A percentile compares a stretch with the other conserved stretches of the same genome.
phyloP scores from a whole-genome alignment of 1,140 invertebrate species.

The Caenorhabditis latens region DNA sequence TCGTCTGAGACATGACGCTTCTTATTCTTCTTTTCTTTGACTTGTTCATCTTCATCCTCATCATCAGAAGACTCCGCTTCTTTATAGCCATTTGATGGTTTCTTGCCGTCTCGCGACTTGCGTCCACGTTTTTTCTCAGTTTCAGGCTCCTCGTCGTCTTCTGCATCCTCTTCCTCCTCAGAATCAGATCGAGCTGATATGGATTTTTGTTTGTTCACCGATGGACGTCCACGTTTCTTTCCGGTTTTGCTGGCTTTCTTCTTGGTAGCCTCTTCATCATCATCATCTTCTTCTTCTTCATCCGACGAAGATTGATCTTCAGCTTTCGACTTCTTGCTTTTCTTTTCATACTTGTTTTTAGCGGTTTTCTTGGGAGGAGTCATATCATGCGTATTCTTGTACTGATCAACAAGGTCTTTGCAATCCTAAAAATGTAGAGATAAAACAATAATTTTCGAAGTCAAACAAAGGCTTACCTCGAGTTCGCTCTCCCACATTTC shows the following conservation, averaged over 20 bases:
- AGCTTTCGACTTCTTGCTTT: too few relatives aligned
- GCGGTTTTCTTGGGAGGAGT: background rate
- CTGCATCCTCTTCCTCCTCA: background rate
- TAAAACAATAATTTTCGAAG: background rate
- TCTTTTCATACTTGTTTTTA: background rate
- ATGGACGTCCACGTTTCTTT: too few relatives aligned
- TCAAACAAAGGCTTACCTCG: too few relatives aligned
- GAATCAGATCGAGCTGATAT: background rate
- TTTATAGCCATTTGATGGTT: background rate
- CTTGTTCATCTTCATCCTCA: constrained; percentile 11
- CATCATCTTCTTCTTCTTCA: too few relatives aligned
- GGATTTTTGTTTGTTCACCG: too few relatives aligned
- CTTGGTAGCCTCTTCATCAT: background rate
- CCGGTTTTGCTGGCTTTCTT: background rate
- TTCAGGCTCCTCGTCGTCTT: constrained; percentile 11
- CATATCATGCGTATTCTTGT: constrained; percentile 8
- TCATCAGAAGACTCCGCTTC: background rate
- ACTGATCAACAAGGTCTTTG: background rate
- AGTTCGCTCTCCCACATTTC: constrained; percentile 39
- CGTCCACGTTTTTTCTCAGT: background rate
- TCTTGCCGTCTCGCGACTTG: constrained; percentile 10
- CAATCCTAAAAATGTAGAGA: background rate
- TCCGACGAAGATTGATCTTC: background rate
- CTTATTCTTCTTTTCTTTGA: background rate
- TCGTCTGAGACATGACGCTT: background rate